Conservation (phyloP, 2,888 invertebrate species). For the Lycaena phlaeas region DNA sequence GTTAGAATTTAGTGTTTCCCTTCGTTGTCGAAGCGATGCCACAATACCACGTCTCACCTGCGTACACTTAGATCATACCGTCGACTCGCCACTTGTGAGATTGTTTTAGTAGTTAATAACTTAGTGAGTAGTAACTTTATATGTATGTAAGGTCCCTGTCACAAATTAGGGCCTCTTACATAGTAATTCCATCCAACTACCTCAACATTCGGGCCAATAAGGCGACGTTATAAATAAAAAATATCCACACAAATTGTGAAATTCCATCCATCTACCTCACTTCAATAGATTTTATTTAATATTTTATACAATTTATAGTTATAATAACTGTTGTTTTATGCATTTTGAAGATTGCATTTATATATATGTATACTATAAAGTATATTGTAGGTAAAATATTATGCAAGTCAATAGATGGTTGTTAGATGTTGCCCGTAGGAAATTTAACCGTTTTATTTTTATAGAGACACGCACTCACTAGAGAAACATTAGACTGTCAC, state of each 20-base stretch:
- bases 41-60: constrained; percentile 28
- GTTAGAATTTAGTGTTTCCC: constrained; percentile 10
- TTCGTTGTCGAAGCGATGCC: constrained; percentile 18
- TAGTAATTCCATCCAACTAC: constrained; percentile 75
- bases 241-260: constrained; percentile 73
- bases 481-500: constrained; percentile 48
- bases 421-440: constrained; percentile 61
- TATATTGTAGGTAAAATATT: constrained; percentile 69
- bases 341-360: constrained; percentile 73
- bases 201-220: constrained; percentile 71
- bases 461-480: constrained; percentile 58
- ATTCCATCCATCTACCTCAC: constrained; percentile 84
- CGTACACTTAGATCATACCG: constrained; percentile 36
- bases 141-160: constrained; percentile 57
- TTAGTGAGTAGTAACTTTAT: constrained; percentile 64
- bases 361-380: constrained; percentile 62
- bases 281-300: constrained; percentile 75
- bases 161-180: constrained; percentile 59
- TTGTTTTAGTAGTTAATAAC: constrained; percentile 47
- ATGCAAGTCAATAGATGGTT: constrained; percentile 60
- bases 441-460: constrained; percentile 33
- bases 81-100: constrained; percentile 42
- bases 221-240: constrained; percentile 57
- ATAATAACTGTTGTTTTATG: constrained; percentile 72
- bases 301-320: constrained; percentile 74